Evolutionary conservation across 2,888 invertebrate species (phyloP).

Genomic region (Calameuta idolon): DNA sequence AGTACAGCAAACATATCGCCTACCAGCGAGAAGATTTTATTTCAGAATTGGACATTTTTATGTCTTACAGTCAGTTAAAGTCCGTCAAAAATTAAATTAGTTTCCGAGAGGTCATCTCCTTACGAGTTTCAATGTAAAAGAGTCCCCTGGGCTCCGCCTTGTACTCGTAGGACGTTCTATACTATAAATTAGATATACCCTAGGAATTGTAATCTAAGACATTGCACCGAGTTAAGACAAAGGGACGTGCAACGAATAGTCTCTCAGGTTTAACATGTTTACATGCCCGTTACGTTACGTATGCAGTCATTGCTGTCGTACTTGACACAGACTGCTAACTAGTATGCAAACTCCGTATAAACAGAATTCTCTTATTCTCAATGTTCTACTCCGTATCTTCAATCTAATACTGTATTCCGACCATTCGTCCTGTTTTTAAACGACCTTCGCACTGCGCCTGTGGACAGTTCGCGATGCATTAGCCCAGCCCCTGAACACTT

Average conservation of each 20-base stretch:
- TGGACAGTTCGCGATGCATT: too few species aligned
- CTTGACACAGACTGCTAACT: slow-evolving; percentile 42
- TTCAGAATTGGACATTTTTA: background rate
- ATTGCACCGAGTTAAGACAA: too few species aligned
- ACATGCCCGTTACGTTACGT: slow-evolving; percentile 46
- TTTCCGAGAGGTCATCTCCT: background rate
- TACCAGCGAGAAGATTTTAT: background rate
- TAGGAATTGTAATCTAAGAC: too few species aligned
- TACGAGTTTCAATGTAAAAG: background rate
- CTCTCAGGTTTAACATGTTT: slow-evolving; percentile 56
- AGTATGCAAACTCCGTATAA: slow-evolving; percentile 63
- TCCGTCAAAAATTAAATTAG: background rate
- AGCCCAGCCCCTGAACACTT: too few species aligned
- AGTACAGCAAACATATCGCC: background rate
- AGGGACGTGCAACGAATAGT: slow-evolving; percentile 34
- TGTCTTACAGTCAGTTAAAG: background rate
- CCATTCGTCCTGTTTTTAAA: too few species aligned
- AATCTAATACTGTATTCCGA: too few species aligned
- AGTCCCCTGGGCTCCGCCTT: background rate
- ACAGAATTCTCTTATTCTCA: slow-evolving; percentile 61
- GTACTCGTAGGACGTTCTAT: background rate
- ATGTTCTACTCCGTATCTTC: too few species aligned
- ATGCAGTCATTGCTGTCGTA: too few species aligned
- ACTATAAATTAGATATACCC: too few species aligned
- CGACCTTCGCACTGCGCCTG: too few species aligned